Base-by-base conservation (phyloP, 2,113 vertebrate genomes). In the Opisthocomus hoazin region DNA sequence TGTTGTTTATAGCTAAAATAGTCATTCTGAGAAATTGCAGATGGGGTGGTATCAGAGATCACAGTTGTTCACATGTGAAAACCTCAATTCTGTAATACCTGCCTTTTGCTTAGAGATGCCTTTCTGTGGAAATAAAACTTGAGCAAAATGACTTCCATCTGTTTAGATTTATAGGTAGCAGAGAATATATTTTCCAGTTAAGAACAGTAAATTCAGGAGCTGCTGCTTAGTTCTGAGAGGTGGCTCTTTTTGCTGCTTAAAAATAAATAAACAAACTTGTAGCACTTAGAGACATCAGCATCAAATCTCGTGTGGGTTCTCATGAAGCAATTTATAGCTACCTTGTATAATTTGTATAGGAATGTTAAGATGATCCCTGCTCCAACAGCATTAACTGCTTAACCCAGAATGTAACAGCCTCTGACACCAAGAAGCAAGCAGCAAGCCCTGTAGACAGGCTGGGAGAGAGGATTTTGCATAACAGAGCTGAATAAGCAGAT, bases 401-500 rank as follows among this genome's bases (percentile, higher is more conserved):
- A 94, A 91, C 74, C 84, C 66, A 29, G 87, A 65, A 53, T n/a
- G 32, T 95, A 94, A 94, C 84, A 96, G 95, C 50, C 81, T 92
- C 53, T 83, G 91, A 95, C 93, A 93, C 82, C 84, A 94, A 50
- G 65, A 58, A 92, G 81, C 60, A 58, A 92, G 81, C 60, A 76
- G 41, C 3, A 3, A 93, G 48, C 53, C 24, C 61, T 64, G 6
- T 54, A 0, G 46, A 27, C 45, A 68, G 65, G 37, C 45, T 32
- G 22, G 57, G 41, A 50, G 50, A 82, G 41, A 36, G 39, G 41
- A 50, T 81, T 94, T 94, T 56, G 45, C 32, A 3, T 94, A 76
- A 77, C 87, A 54, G 89, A 92, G 66, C 91, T 89, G 86, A 94
- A 91, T 79, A 94, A 95, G 94, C 95, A 96, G 95, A 94, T 89